Conservation (phyloP, 1,140 invertebrate species). For the Diachasmimorpha longicaudata region DNA sequence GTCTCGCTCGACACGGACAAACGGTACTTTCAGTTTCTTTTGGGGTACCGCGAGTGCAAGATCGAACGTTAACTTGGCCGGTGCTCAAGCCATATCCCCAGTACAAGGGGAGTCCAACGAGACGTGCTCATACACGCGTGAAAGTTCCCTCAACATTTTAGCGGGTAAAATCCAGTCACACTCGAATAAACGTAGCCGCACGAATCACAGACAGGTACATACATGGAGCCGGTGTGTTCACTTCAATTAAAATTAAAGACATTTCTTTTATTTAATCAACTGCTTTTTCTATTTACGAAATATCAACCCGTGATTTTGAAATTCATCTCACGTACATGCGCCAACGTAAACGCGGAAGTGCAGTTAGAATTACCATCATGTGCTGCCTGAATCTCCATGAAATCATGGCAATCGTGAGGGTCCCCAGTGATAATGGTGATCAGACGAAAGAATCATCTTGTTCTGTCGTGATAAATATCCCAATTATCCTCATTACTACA, state of each 20-base stretch:
- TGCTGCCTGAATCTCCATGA: neutral
- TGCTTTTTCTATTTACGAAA: neutral
- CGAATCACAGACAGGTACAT: conserved; percentile 17
- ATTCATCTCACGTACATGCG: neutral
- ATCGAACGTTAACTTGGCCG: conserved; percentile 2
- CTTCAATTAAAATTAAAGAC: neutral
- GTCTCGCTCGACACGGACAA: neutral
- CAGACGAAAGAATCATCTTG: neutral
- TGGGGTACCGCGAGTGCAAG: conserved; percentile 28
- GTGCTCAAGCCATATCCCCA: neutral
- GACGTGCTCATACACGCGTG: conserved; percentile 22
- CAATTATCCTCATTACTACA: neutral
- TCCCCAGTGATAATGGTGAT: neutral
- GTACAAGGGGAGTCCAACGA: neutral
- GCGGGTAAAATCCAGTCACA: neutral
- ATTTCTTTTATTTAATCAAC: neutral
- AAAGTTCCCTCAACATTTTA: conserved; percentile 17
- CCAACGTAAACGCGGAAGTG: neutral
- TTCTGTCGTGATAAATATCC: neutral
- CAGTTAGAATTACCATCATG: neutral
- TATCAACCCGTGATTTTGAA: neutral
- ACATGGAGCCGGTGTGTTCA: conserved; percentile 19
- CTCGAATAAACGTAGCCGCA: neutral
- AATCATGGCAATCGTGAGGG: neutral
- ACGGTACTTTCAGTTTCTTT: conserved; percentile 31